Percentiles rank a stretch among this genome's conserved stretches.
Conservation (phyloP, 30 jellyfish, hydroid and myxozoan species). For the Chrysaora quinquecirrha region DNA sequence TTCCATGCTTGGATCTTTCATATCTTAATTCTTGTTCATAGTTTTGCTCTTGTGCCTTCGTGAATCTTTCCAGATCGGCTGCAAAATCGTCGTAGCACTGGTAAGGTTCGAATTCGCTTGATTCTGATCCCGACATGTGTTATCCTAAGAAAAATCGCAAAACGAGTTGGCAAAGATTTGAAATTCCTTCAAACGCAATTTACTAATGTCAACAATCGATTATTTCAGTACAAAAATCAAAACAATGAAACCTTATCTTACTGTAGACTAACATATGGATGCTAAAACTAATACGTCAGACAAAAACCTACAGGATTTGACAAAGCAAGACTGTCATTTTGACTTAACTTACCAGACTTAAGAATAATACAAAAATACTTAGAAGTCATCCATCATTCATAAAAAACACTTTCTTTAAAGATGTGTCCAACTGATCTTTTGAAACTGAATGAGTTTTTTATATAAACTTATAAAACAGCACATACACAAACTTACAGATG, state of each 20-base stretch:
- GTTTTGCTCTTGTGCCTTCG: slow-evolving; percentile 30
- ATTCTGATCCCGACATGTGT: slow-evolving; percentile 65
- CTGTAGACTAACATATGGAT: neutral
- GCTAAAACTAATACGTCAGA: neutral
- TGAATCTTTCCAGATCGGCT: slow-evolving; percentile 68
- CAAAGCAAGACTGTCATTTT: neutral
- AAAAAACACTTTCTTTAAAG: neutral
- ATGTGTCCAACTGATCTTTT: neutral
- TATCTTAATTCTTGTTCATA: slow-evolving; percentile 2
- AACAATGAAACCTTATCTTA: neutral
- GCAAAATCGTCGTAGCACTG: slow-evolving; percentile 69
- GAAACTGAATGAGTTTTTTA: neutral
- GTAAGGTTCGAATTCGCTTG: slow-evolving; percentile 76
- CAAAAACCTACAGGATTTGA: neutral
- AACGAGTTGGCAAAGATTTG: neutral
- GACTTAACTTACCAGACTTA: no score
- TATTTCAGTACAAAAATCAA: neutral
- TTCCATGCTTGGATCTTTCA: neutral
- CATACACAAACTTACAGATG: neutral
- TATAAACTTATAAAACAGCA: neutral
- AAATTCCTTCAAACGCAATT: neutral
- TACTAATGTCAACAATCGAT: neutral
- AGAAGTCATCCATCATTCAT: neutral
- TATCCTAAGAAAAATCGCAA: slow-evolving; percentile 4
- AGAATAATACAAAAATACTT: no score